Evolutionary conservation across 2,113 vertebrate species (phyloP).

Genomic region (Pica pica): DNA sequence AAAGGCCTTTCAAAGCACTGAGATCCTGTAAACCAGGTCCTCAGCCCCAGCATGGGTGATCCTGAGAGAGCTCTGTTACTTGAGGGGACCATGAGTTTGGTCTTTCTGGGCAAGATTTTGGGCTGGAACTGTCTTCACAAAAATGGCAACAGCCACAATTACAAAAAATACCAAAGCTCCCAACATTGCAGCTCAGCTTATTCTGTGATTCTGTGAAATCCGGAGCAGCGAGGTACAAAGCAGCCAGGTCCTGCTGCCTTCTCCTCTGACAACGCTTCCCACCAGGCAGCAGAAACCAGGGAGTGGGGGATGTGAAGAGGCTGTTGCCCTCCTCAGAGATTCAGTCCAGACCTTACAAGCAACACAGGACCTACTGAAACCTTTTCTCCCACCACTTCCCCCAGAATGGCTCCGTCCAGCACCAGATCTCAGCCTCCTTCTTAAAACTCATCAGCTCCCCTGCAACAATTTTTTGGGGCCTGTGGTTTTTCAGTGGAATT

Average conservation of each 20-base stretch:
- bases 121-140: neutral
- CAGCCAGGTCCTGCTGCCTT: neutral
- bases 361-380: neutral
- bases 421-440: neutral
- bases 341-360: neutral
- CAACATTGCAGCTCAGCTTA: neutral
- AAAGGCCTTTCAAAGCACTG: neutral
- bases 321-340: neutral
- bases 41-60: neutral
- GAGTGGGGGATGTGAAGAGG: neutral
- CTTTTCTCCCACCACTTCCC: neutral
- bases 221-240: fast-evolving
- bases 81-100: neutral
- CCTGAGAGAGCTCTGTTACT: neutral
- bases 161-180: neutral
- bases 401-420: neutral
- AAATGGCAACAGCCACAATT: neutral
- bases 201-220: neutral
- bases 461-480: neutral
- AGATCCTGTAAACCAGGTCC: neutral
- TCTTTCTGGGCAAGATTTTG: neutral
- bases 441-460: neutral
- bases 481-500: slow-evolving; percentile 50
- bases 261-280: neutral
- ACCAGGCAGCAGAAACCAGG: neutral